Evolutionary conservation across 2,113 vertebrate genomes (phyloP).

Genomic region (Gymnogyps californianus): DNA sequence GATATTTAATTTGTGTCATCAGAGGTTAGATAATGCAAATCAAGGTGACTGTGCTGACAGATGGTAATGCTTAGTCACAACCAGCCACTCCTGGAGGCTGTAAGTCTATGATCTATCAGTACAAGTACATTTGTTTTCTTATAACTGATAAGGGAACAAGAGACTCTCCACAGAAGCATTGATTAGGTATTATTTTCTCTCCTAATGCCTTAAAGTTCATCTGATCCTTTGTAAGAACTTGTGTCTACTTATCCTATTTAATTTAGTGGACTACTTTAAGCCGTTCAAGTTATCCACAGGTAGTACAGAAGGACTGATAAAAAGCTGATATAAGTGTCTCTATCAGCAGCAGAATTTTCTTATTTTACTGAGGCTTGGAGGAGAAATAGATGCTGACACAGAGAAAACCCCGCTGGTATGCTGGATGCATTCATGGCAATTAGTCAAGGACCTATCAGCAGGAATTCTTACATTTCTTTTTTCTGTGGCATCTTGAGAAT

Average conservation of each 20-base stretch:
- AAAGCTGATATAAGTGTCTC: neutral
- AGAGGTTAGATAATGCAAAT: constrained; percentile 35
- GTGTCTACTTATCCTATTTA: neutral
- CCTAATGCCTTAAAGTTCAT: neutral
- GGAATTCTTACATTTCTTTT: constrained; percentile 31
- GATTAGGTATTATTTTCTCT: constrained; percentile 3
- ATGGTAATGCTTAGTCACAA: constrained; percentile 24
- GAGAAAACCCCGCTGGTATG: neutral
- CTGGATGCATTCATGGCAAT: neutral
- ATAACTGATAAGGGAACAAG: neutral
- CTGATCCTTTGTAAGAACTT: neutral
- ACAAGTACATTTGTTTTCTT: constrained; percentile 21
- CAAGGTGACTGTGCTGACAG: neutral
- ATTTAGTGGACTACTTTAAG: constrained; percentile 31
- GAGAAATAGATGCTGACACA: neutral
- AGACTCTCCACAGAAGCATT: neutral
- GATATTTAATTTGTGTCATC: constrained; percentile 38
- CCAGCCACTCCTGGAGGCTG: neutral
- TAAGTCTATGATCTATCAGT: neutral
- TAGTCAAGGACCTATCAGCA: constrained; percentile 34
- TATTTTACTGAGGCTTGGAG: neutral
- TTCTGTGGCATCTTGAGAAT: constrained; percentile 21
- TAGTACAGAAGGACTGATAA: neutral
- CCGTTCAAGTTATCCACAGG: neutral
- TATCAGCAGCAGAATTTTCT: neutral